A percentile compares a stretch with the other conserved stretches of the same genome.
Evolutionary conservation across 2,888 invertebrate genomes (phyloP).

Genomic region (Ophonus ardosiacus): DNA sequence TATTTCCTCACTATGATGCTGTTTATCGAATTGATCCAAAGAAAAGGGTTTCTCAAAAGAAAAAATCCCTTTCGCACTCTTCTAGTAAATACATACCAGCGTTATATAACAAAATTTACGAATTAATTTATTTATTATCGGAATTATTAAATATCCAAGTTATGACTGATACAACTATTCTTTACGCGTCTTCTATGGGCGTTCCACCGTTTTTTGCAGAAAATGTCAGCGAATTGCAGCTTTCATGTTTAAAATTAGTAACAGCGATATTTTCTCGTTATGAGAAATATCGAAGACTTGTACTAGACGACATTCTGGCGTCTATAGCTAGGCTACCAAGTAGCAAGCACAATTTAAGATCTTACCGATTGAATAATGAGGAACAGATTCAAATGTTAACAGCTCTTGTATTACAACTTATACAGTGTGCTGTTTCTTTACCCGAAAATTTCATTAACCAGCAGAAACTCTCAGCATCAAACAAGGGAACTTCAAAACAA

Average conservation of each 20-base stretch:
- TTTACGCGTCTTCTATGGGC: conserved; percentile 95
- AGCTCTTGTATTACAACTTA: conserved; percentile 96
- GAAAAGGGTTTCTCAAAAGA: conserved; percentile 83
- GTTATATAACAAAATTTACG: conserved; percentile 93
- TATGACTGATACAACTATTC: conserved; percentile 95
- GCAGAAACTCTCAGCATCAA: conserved; percentile 71
- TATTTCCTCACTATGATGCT: conserved; percentile 98
- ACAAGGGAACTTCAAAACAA: conserved; percentile 68
- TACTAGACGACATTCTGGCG: conserved; percentile 97
- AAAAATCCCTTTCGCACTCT: conserved; percentile 81
- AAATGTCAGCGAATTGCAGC: conserved; percentile 97
- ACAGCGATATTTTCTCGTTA: conserved; percentile 97
- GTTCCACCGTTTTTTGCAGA: conserved; percentile 99
- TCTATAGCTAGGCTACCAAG: conserved; percentile 98
- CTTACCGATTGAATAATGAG: conserved; percentile 91
- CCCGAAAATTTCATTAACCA: conserved; percentile 83
- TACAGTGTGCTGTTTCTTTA: conserved; percentile 96
- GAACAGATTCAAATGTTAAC: conserved; percentile 99
- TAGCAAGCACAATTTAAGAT: conserved; percentile 95
- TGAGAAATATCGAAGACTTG: conserved; percentile 94
- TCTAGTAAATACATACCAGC: conserved; percentile 85
- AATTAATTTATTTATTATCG: conserved; percentile 89
- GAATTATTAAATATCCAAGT: conserved; percentile 94
- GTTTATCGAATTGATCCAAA: conserved; percentile 89
- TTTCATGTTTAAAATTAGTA: conserved; percentile 95